Evolutionary conservation across 2,113 vertebrate species (phyloP).

Genomic region (Dromiciops gliroides): DNA sequence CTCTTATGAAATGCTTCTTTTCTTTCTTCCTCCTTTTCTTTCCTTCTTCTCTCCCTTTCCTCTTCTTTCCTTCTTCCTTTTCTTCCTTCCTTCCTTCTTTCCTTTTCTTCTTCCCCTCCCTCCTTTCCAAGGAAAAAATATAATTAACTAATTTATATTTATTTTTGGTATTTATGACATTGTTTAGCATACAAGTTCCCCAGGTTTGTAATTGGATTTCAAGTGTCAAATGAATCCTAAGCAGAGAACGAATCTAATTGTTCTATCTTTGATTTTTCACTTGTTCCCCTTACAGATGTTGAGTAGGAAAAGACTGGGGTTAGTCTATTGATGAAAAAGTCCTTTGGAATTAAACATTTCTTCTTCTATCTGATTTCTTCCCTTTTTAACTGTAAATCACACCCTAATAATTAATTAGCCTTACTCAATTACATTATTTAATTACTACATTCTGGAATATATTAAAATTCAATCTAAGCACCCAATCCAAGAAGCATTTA

Average conservation of each 20-base stretch:
- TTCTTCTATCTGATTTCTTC: neutral
- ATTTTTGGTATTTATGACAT: neutral
- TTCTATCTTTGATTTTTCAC: neutral
- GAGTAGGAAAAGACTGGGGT: neutral
- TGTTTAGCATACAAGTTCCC: neutral
- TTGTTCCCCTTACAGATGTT: neutral
- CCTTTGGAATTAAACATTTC: neutral
- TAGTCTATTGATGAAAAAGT: neutral
- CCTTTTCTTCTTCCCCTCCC: no score
- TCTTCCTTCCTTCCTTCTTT: no score
- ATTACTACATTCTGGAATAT: neutral
- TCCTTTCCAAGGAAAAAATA: no score
- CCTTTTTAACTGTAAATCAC: neutral
- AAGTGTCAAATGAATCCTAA: neutral
- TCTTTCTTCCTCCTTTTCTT: neutral
- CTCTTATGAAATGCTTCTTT: neutral
- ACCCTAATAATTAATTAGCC: neutral
- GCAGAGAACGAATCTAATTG: neutral
- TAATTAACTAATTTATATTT: neutral
- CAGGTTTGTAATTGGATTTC: neutral
- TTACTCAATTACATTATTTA: neutral
- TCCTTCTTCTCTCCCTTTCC: no score
- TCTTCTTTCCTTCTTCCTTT: no score
- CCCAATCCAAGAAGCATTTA: neutral
- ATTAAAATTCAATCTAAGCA: neutral